Evolutionary conservation across 2,113 vertebrate species (phyloP).

Genomic region (Cyprinodon tularosa): DNA sequence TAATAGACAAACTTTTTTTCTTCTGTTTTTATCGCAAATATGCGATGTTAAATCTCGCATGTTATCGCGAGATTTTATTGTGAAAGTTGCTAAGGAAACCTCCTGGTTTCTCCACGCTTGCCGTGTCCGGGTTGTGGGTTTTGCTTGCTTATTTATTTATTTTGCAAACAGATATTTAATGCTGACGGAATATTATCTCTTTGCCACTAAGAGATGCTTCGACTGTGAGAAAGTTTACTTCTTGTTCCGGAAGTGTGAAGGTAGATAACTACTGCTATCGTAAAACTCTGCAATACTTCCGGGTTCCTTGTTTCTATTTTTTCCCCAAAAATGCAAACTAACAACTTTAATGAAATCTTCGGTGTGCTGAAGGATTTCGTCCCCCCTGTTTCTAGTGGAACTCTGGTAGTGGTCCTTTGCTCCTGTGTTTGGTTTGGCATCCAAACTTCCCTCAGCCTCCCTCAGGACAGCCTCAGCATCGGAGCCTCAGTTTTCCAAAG

Average conservation of each 20-base stretch:
- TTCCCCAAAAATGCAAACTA: not conserved
- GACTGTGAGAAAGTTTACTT: conserved; percentile 1
- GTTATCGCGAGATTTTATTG: not conserved
- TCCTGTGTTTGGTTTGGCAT: conserved; percentile 54
- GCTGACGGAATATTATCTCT: not conserved
- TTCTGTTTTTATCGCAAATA: too few species aligned
- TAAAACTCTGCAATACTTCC: not conserved
- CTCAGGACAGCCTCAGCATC: conserved; percentile 42
- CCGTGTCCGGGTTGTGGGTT: not conserved
- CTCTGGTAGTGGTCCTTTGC: conserved; percentile 18
- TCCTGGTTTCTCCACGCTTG: not conserved
- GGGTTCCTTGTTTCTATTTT: not conserved
- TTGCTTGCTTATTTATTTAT: not conserved
- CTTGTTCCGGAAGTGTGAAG: conserved; percentile 2
- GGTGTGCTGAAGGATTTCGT: conserved; percentile 20
- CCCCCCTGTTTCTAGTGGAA: conserved; percentile 54
- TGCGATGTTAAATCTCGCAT: too few species aligned
- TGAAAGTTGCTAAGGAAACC: not conserved
- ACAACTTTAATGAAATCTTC: conserved; percentile 8
- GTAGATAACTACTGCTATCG: not conserved
- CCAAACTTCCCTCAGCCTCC: conserved; percentile 30
- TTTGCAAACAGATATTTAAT: not conserved
- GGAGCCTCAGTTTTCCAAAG: conserved; percentile 52
- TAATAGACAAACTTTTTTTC: too few species aligned
- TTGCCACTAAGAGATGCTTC: not conserved